Evolutionary conservation across 2,888 invertebrate species (phyloP), one percentile per base, ranked within the genome.

Genomic region (Phlogophora meticulosa): DNA sequence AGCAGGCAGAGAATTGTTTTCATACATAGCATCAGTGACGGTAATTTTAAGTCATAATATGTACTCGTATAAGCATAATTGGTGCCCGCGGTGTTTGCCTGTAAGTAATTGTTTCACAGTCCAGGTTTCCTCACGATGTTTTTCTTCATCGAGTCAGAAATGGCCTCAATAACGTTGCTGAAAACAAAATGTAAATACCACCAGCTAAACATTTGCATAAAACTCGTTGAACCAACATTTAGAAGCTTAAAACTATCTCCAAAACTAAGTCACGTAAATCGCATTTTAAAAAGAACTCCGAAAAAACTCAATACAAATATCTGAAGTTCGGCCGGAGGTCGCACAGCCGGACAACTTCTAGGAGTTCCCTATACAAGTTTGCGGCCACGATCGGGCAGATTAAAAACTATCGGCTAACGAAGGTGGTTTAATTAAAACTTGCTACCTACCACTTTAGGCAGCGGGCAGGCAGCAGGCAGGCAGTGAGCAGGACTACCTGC

Each of bases 361-460:
- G 43, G 34, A 70, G 56, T 63, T 56, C 40, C 49, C 62, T 70
- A 73, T 70, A 66, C 72, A 81, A 80, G 76, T 79, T 78, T 62
- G 60, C 60, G 60, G 72, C 62, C 76, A 73, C 76, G 78, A 79
- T 80, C 69, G 56, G 60, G 64, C 70, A 81, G 88, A 87, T 90
- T 88, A 88, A 89, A 90, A 90, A 89, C 88, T 88, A 89, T 85
- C 84, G 85, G 82, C 68, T 84, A 86, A 85, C 87, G 85, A 86
- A 83, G 80, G 76, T 60, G 81, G 79, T 81, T 88, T 90, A 87
- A 90, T 90, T 89, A 89, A 87, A 88, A 86, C 83, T 86, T 81
- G 46, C 63, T 52, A 62, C 65, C 60, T 60, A 59, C 62, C 67
- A 72, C 68, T 68, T 61, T 65, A 60, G 72, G 76, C 78, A 77